Conservation (phyloP, 2,888 invertebrate genomes). For the Liodrosophila aerea region DNA sequence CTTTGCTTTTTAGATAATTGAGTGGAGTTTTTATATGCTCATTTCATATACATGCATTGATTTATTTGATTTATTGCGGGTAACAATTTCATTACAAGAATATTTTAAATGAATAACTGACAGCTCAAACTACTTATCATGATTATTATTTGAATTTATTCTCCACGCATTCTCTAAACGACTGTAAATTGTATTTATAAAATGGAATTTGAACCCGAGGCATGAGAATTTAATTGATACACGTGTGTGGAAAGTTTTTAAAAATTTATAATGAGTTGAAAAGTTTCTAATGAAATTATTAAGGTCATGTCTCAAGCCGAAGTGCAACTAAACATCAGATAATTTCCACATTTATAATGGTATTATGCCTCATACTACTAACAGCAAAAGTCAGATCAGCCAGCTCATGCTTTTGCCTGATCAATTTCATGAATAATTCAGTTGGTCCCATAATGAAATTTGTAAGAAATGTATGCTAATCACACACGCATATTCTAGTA, state of each 20-base stretch:
- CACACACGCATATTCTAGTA: conserved; percentile 9
- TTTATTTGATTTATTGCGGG: conserved; percentile 29
- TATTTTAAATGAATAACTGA: no score
- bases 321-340: no score
- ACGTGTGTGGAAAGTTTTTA: not conserved
- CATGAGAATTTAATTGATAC: not conserved
- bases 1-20: conserved; percentile 71
- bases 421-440: conserved; percentile 49
- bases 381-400: not conserved
- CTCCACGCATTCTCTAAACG: no score
- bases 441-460: conserved; percentile 23
- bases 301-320: not conserved
- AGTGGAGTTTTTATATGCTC: conserved; percentile 43
- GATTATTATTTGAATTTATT: no score
- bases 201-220: conserved; percentile 10
- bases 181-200: not conserved
- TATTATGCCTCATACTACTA: conserved; percentile 1
- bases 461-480: conserved; percentile 30
- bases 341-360: not conserved
- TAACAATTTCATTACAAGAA: conserved; percentile 4
- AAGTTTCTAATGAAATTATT: not conserved
- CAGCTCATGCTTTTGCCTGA: not conserved
- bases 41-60: conserved; percentile 20
- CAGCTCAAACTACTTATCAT: no score
- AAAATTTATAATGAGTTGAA: not conserved